Base-by-base conservation (phyloP, 53 echinoderm and acorn worm genomes). In the Holothuria scabra region DNA sequence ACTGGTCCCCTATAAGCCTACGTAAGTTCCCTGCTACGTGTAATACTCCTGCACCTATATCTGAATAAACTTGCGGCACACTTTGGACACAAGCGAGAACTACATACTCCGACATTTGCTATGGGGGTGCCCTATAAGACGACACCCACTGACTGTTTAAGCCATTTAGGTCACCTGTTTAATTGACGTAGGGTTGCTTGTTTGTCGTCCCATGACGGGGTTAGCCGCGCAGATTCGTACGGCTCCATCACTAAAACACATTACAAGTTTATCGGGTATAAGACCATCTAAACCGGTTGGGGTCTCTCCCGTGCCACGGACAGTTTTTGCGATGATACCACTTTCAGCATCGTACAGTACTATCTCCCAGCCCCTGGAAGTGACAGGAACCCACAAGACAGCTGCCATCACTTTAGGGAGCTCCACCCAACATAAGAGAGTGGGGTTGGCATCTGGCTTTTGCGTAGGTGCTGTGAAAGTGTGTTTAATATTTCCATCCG, bases 241-340 rank as follows among this genome's bases (percentile, higher is more conserved):
- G 0, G 35, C 65, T 18, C 82, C 82, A 64, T 81, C 46, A 41
- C 44, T 81, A 34, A 81, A 81, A 34, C 63, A 81, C 62, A 81
- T 81, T 9, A 81, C 63, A 8, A 81, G 22, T 63, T 81, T 81
- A 34, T 81, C 82, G 35, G 82, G 82, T 20, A 81, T 25, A n/a
- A 81, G 64, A 22, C 82, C 82, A 64, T 81, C 82, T 13, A 81
- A 25, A 6, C 82, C 82, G 34, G 62, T 63, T n/a, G 82, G 82
- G 9, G 65, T 64, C 4, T 81, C 63, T 1, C 62, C 62, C 10
- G 23, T 25, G 12, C 82, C 82, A 33, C 24, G 82, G 8, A 81
- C 23, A 21, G 82, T 63, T 29, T 64, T 81, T 21, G 24, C 28
- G 12, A 81, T 29, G 20, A 23, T 23, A 21, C 82, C 82, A 38